phyloP scores from a whole-genome alignment of 2,797 vertebrate species.

The Xerus rutilus region DNA sequence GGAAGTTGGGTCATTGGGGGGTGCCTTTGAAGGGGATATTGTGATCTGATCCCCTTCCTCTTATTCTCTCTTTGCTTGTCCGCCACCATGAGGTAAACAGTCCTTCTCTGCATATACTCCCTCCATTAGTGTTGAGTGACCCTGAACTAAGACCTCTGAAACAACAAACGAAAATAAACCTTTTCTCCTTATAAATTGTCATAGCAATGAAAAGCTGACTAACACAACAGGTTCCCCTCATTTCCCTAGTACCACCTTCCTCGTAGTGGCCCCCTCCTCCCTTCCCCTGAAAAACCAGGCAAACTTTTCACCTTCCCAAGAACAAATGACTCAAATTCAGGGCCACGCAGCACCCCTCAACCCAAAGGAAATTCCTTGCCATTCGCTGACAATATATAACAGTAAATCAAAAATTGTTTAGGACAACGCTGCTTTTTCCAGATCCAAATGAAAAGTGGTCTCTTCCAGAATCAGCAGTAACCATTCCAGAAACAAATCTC shows the following conservation, averaged over 20 bases:
- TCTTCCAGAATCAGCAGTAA: constrained; percentile 47
- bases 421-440: constrained; percentile 3
- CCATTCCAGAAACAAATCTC: constrained; percentile 57
- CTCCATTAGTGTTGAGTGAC: not conserved
- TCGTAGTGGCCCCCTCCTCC: not conserved
- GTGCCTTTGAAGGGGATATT: not conserved
- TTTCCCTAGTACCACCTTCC: not conserved
- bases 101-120: not conserved
- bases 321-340: constrained; percentile 49
- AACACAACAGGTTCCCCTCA: not conserved
- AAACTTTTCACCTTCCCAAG: constrained; percentile 16
- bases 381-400: constrained; percentile 12
- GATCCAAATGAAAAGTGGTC: constrained; percentile 46
- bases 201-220: not conserved
- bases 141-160: not conserved
- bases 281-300: not conserved
- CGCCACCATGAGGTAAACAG: not conserved
- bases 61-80: not conserved
- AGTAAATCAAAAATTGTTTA: not conserved
- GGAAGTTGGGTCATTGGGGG: not conserved
- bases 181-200: not conserved
- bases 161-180: not conserved
- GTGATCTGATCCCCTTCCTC: not conserved
- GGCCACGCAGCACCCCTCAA: not conserved
- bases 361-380: constrained; percentile 31